Evolutionary conservation across 2,113 vertebrate genomes (phyloP).

Genomic region (Prunella fulvescens): DNA sequence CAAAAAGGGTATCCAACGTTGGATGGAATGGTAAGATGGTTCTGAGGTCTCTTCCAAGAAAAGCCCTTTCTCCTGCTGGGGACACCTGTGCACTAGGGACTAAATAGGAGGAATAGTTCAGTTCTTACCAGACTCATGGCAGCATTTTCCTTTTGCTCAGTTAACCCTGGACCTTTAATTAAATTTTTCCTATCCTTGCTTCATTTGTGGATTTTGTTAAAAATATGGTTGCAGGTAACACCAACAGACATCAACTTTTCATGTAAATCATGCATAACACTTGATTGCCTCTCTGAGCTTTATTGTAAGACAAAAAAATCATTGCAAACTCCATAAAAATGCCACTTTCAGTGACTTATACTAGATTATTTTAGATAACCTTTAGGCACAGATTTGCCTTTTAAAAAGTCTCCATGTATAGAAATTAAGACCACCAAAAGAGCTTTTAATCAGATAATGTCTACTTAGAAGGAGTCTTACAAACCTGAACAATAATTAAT

Average conservation of each 20-base stretch:
- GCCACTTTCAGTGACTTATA: background rate
- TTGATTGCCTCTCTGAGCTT: background rate
- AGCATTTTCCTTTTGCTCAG: background rate
- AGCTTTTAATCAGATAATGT: background rate
- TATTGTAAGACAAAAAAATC: background rate
- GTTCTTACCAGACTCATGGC: background rate
- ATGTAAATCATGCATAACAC: background rate
- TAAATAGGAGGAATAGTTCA: background rate
- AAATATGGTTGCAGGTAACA: background rate
- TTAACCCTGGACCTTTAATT: background rate
- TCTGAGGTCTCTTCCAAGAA: background rate
- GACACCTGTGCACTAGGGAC: background rate
- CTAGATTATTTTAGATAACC: background rate
- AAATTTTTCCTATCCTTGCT: background rate
- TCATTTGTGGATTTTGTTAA: background rate
- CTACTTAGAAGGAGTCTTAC: background rate
- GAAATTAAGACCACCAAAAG: background rate
- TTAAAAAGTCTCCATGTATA: background rate
- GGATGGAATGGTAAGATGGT: accelerated
- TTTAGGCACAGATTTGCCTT: background rate
- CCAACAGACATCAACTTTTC: background rate
- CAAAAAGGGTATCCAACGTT: background rate
- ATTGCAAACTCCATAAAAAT: background rate
- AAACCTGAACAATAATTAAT: background rate
- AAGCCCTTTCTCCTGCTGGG: background rate